These are phyloP conservation scores for Psammodynastes pulverulentus DNA, from an alignment of 2,113 vertebrate genomes.

Conservation along the genomic window DNA sequence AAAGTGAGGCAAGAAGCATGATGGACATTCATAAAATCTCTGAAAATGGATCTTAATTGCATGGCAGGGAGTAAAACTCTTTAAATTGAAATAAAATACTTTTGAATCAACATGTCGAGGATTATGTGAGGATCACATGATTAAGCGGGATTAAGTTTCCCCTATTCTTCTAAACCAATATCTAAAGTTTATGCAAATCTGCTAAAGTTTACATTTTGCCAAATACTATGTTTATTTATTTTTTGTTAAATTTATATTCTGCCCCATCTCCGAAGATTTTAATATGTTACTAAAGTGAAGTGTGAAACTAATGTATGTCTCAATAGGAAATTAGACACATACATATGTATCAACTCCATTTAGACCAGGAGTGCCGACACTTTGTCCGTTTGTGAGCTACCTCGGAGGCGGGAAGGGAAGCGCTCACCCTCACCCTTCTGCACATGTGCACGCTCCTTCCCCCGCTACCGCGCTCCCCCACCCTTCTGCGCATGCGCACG, in stretches of 20 bases:
- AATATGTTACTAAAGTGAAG: background rate
- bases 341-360: background rate
- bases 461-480: too few species aligned
- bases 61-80: background rate
- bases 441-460: too few species aligned
- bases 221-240: background rate
- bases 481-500: too few species aligned
- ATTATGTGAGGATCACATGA: background rate
- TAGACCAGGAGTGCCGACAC: too few species aligned
- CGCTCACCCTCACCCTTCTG: too few species aligned
- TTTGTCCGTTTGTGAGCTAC: too few species aligned
- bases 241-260: too few species aligned
- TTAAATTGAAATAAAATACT: background rate
- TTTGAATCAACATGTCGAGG: background rate
- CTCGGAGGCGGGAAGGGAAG: too few species aligned
- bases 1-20: background rate
- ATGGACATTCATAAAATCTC: background rate
- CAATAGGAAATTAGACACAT: background rate
- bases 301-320: conserved; percentile 8
- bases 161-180: background rate
- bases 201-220: background rate
- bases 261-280: too few species aligned
- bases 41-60: background rate
- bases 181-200: background rate
- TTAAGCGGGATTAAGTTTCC: background rate